phyloP scores from a whole-genome alignment of 2,113 vertebrate species.

The Toxotes chatareus region DNA sequence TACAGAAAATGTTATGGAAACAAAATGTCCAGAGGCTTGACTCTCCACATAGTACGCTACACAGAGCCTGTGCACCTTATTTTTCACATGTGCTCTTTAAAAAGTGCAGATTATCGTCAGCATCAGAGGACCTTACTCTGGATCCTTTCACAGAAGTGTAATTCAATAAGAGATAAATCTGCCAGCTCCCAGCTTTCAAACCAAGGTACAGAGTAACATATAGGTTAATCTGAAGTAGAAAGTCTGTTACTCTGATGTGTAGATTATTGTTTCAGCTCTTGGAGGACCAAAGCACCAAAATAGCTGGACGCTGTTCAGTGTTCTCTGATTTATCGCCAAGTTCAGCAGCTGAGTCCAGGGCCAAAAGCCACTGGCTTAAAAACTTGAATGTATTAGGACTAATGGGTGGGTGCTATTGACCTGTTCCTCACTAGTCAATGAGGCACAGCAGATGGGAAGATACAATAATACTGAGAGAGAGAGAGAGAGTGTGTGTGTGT shows the following conservation, averaged over 20 bases:
- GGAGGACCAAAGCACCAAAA: constrained; percentile 16
- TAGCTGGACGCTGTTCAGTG: constrained; percentile 8
- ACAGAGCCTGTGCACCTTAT: background rate
- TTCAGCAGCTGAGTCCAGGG: constrained; percentile 21
- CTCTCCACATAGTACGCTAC: background rate
- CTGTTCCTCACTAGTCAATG: constrained; percentile 20
- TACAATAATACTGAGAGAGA: background rate
- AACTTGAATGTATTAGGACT: constrained; percentile 37
- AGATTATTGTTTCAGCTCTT: constrained; percentile 33
- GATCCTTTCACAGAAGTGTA: background rate
- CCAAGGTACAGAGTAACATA: background rate
- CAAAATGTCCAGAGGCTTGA: constrained; percentile 4
- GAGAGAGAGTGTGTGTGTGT: background rate
- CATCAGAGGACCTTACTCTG: background rate
- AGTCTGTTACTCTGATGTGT: constrained; percentile 16
- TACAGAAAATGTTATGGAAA: constrained; percentile 15
- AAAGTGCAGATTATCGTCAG: constrained; percentile 6
- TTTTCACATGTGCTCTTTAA: background rate
- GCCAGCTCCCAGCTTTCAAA: background rate
- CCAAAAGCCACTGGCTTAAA: constrained; percentile 36
- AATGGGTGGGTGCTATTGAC: constrained; percentile 39
- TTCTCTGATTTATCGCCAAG: constrained; percentile 41
- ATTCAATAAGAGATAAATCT: constrained; percentile 16
- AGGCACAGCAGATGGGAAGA: constrained; percentile 14
- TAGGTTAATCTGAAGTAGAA: constrained; percentile 16